A percentile compares a stretch with the other conserved stretches of the same genome.
Conservation (phyloP, 2,888 invertebrate genomes). For the Globia sparganii region DNA sequence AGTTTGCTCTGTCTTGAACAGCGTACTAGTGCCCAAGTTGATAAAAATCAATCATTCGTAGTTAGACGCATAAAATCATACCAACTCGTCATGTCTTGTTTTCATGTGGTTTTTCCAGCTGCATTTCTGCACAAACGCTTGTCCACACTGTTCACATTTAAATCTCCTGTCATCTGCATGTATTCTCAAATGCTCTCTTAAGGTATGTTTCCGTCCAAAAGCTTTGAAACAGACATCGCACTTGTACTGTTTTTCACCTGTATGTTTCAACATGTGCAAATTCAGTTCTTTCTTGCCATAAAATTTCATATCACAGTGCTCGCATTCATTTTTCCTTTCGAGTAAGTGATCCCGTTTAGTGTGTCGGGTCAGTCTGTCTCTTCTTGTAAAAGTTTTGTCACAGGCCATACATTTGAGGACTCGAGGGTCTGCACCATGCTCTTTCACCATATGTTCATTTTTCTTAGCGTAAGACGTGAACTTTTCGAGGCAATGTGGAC, state of each 20-base stretch:
- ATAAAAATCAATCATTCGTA: no score
- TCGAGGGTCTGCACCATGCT: constrained; percentile 43
- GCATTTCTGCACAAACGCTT: constrained; percentile 59
- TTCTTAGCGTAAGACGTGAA: constrained; percentile 50
- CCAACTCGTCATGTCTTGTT: constrained; percentile 37
- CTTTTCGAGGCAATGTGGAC: constrained; percentile 52
- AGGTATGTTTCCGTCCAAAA: constrained; percentile 47
- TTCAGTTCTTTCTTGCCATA: constrained; percentile 43
- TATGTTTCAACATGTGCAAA: constrained; percentile 59
- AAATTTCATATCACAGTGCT: constrained; percentile 58
- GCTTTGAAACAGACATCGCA: constrained; percentile 58
- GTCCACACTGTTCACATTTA: constrained; percentile 59
- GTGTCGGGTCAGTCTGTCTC: constrained; percentile 46
- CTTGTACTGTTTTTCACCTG: constrained; percentile 49
- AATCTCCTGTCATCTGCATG: constrained; percentile 57
- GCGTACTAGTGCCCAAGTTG: not conserved
- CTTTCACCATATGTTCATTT: constrained; percentile 52
- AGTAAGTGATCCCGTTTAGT: constrained; percentile 60
- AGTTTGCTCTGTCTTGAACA: not conserved
- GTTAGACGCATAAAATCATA: constrained; percentile 2
- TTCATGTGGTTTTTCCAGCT: constrained; percentile 46
- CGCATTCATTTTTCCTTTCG: constrained; percentile 52
- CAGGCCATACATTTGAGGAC: constrained; percentile 57
- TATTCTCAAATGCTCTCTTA: constrained; percentile 59
- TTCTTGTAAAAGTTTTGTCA: constrained; percentile 54